Conservation (phyloP, 2,113 vertebrate species). For the Argyrosomus japonicus region DNA sequence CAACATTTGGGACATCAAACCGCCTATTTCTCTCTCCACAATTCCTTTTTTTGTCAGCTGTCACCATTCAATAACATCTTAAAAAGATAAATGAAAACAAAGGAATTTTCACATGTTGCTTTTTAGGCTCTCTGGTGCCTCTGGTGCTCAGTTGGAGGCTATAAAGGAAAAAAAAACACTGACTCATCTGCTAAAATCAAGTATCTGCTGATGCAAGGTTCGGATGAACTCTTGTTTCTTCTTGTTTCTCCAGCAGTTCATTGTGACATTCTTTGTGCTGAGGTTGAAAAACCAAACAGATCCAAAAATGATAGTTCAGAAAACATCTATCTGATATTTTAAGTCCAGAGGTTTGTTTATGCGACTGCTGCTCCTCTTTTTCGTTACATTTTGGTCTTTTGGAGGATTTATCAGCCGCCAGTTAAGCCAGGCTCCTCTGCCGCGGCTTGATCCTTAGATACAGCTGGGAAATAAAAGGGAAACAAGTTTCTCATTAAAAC, state of each 20-base stretch:
- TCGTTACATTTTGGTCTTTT: no score
- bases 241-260: background rate
- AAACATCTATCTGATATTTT: background rate
- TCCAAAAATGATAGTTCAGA: background rate
- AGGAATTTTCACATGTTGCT: background rate
- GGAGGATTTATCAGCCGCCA: background rate
- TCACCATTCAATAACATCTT: background rate
- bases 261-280: constrained; percentile 48
- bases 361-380: background rate
- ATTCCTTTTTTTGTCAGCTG: background rate
- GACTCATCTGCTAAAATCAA: background rate
- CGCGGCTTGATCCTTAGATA: constrained; percentile 94
- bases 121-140: background rate
- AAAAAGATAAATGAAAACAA: background rate
- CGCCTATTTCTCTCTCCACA: background rate
- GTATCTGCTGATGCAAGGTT: background rate
- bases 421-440: constrained; percentile 93
- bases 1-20: background rate
- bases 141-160: background rate
- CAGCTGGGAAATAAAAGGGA: constrained; percentile 81
- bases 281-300: background rate
- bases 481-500: constrained; percentile 28
- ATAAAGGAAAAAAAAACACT: background rate
- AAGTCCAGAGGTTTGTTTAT: constrained; percentile 7
- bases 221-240: background rate